phyloP scores from a whole-genome alignment of 2,113 vertebrate genomes.

The Chelonoidis abingdonii region DNA sequence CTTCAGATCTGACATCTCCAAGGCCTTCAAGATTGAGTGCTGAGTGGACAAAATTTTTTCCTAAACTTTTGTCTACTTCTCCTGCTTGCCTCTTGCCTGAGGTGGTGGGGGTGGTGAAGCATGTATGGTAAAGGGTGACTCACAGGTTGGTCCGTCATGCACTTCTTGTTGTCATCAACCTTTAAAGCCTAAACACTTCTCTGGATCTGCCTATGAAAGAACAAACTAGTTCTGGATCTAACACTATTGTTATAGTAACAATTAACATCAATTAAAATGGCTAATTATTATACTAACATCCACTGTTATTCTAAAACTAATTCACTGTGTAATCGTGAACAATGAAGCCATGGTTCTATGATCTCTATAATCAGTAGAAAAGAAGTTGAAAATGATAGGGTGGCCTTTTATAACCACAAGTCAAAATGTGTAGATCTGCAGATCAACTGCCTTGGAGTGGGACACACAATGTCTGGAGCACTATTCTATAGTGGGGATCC shows the following conservation, averaged over 20 bases:
- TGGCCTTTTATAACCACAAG: neutral
- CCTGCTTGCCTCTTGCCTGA: neutral
- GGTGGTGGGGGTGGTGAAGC: neutral
- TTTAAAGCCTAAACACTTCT: neutral
- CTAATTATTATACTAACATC: neutral
- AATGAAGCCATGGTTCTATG: neutral
- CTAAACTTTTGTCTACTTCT: neutral
- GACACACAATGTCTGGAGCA: neutral
- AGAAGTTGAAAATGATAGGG: neutral
- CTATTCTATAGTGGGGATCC: neutral
- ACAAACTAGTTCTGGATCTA: neutral
- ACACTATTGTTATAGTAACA: neutral
- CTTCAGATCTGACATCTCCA: neutral
- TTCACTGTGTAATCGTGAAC: neutral
- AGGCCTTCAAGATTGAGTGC: neutral
- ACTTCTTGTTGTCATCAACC: neutral
- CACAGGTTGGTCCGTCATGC: neutral
- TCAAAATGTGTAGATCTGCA: neutral
- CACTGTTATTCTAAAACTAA: neutral
- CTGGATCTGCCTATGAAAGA: neutral
- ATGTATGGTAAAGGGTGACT: neutral
- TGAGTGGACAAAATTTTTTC: neutral
- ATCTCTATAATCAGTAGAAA: neutral
- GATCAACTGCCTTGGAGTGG: neutral
- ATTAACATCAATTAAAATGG: neutral